A percentile compares a stretch with the other conserved stretches of the same genome.
phyloP scores from a whole-genome alignment of 2,797 vertebrate species.

The Acipenser ruthenus region DNA sequence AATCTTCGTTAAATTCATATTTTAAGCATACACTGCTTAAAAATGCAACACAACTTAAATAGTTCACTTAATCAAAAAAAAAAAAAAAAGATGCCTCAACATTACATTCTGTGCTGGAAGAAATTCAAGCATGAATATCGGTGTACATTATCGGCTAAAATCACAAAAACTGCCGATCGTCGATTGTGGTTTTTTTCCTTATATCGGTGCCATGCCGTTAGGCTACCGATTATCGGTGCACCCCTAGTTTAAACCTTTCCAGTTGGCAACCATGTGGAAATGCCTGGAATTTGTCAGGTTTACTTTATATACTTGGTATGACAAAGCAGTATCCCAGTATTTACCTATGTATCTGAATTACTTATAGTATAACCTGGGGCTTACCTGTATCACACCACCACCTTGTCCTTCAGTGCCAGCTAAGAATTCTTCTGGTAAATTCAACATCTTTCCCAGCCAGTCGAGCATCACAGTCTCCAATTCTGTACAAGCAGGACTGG shows the following conservation, averaged over 20 bases:
- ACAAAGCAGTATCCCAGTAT: background rate
- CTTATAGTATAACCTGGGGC: background rate
- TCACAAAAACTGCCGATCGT: no score
- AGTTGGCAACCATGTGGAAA: background rate
- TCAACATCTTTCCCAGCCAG: slow-evolving; percentile 90
- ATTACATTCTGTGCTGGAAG: no score
- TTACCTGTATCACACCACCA: slow-evolving; percentile 93
- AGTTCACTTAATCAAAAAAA: background rate
- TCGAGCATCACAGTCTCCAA: slow-evolving; percentile 93
- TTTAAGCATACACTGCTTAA: background rate
- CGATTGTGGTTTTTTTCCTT: no score
- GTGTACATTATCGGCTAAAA: no score
- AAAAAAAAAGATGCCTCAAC: no score
- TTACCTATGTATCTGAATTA: background rate
- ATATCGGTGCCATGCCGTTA: no score
- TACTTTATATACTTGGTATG: background rate
- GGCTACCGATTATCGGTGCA: no score
- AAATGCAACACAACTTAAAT: background rate
- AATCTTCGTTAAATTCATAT: no score
- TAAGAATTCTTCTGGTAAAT: slow-evolving; percentile 79
- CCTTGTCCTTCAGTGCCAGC: slow-evolving; percentile 68
- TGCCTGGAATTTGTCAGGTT: background rate
- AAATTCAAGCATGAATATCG: no score
- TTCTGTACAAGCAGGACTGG: slow-evolving; percentile 92
- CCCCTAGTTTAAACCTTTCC: background rate